Evolutionary conservation across 2,888 invertebrate species (phyloP).

Genomic region (Phyllotreta striolata): DNA sequence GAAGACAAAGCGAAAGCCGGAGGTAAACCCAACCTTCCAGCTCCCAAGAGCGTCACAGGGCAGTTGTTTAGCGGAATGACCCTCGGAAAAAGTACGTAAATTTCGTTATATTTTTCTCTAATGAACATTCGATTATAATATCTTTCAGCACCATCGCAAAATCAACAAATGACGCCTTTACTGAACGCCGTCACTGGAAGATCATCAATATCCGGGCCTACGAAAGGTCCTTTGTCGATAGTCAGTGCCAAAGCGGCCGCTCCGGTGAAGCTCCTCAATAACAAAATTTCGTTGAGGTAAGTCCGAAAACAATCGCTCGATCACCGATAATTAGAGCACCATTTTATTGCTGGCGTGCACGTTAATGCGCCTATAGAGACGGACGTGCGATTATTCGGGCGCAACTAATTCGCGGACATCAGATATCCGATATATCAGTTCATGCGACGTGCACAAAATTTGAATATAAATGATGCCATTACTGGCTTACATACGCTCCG

Average conservation of each 20-base stretch:
- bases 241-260: slow-evolving; percentile 41
- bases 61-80: slow-evolving; percentile 45
- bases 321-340: no score
- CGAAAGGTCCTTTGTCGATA: slow-evolving; percentile 44
- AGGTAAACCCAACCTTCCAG: slow-evolving; percentile 44
- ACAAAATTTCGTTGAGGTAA: slow-evolving; percentile 57
- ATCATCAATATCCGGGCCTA: slow-evolving; percentile 48
- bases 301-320: slow-evolving; percentile 20
- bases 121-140: not conserved
- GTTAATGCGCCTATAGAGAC: no score
- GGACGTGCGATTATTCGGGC: not conserved
- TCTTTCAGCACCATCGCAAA: slow-evolving; percentile 39
- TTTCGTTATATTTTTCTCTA: not conserved
- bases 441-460: slow-evolving; percentile 11
- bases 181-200: slow-evolving; percentile 41
- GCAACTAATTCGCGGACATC: slow-evolving; percentile 3
- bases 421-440: slow-evolving; percentile 5
- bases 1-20: slow-evolving; percentile 64
- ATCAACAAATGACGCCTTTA: slow-evolving; percentile 53
- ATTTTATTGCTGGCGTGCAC: no score
- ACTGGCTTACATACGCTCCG: slow-evolving; percentile 2
- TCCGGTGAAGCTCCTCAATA: slow-evolving; percentile 48
- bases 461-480: slow-evolving; percentile 16
- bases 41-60: slow-evolving; percentile 39
- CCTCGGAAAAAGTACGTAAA: slow-evolving; percentile 36